Percentiles rank a stretch among this genome's conserved stretches.
phyloP scores from a whole-genome alignment of 2,797 vertebrate genomes.

The Alfaro cultratus region DNA sequence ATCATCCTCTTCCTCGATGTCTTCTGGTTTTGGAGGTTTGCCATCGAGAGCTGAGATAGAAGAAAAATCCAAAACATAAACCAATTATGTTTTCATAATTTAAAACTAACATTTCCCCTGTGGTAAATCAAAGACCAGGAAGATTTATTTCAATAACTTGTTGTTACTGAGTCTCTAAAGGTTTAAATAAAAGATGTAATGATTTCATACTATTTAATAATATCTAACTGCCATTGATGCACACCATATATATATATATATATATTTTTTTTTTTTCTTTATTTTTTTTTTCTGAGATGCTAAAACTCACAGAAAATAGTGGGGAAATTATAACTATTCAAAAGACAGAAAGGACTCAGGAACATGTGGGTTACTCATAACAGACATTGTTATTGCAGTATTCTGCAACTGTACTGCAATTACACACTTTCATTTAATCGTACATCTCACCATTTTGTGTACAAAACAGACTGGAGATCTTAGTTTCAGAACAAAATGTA shows the following conservation, averaged over 20 bases:
- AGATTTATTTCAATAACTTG: background rate
- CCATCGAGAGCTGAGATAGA: constrained; percentile 88
- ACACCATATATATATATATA: background rate
- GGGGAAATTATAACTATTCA: background rate
- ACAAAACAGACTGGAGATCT: background rate
- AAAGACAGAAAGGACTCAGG: background rate
- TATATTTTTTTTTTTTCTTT: too few relatives aligned
- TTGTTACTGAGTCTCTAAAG: background rate
- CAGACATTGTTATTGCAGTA: background rate
- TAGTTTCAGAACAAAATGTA: background rate
- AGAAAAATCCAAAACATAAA: background rate
- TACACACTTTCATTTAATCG: background rate
- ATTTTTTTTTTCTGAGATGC: too few relatives aligned
- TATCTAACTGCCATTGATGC: background rate
- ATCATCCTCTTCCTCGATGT: constrained; percentile 96
- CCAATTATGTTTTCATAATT: background rate
- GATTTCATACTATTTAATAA: background rate
- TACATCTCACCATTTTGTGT: background rate
- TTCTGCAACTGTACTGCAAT: background rate
- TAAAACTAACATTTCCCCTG: background rate
- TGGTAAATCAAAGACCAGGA: background rate
- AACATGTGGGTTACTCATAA: background rate
- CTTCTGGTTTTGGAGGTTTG: constrained; percentile 94
- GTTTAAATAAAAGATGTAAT: background rate
- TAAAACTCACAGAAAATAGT: too few relatives aligned